A percentile compares a stretch with the other conserved stretches of the same genome.
Conservation (phyloP, 2,113 vertebrate species). For the Morone chrysops region DNA sequence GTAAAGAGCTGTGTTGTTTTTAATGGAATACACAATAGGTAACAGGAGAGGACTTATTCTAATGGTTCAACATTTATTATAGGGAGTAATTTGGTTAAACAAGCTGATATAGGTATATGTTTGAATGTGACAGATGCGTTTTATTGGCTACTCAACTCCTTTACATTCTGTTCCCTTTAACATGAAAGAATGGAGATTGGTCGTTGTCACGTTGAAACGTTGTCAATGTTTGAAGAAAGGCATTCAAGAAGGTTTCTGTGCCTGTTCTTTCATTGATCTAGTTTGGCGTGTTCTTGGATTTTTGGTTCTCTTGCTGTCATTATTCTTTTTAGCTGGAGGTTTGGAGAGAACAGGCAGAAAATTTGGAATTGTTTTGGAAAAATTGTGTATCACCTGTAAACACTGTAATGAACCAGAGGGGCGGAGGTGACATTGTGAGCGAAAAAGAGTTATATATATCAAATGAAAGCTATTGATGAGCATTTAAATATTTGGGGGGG, state of each 20-base stretch:
- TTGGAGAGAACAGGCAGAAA: neutral
- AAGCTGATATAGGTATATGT: constrained; percentile 7
- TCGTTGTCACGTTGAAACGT: no score
- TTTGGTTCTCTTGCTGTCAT: neutral
- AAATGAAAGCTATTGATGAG: no score
- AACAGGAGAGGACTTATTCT: neutral
- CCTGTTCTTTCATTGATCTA: neutral
- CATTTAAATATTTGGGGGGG: no score
- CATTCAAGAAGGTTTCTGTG: neutral
- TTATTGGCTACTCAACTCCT: neutral
- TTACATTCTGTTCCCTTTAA: neutral
- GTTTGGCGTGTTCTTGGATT: neutral
- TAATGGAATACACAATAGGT: neutral
- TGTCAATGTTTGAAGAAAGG: neutral
- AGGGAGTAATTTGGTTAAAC: constrained; percentile 3
- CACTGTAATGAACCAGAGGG: neutral
- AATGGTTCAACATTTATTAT: neutral
- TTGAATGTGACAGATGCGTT: constrained; percentile 5
- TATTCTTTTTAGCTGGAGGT: neutral
- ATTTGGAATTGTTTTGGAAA: neutral
- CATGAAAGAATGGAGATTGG: neutral
- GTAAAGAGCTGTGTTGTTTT: constrained; percentile 8
- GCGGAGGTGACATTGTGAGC: no score
- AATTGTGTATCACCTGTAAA: neutral
- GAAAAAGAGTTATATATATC: no score